Conservation (phyloP, 2,797 vertebrate species). For the Periparus ater region DNA sequence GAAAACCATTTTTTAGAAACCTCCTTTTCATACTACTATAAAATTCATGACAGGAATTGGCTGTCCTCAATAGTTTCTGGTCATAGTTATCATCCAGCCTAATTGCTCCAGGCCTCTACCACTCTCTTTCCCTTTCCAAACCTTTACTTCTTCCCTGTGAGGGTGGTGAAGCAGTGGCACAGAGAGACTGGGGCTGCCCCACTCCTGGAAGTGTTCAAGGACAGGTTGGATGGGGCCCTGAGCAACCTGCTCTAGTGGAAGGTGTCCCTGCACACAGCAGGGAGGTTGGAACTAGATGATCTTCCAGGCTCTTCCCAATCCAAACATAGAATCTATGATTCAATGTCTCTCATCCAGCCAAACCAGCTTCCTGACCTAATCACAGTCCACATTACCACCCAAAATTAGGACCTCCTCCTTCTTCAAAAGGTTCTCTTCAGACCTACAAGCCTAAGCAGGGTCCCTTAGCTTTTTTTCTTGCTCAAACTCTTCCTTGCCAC, state of each 20-base stretch:
- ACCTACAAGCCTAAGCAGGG: background rate
- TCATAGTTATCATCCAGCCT: background rate
- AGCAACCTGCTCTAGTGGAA: background rate
- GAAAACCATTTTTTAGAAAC: background rate
- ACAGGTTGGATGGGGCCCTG: too few relatives aligned
- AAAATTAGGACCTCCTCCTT: background rate
- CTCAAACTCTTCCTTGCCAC: background rate
- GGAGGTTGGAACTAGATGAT: accelerated
- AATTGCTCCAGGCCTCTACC: background rate
- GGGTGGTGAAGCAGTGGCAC: background rate
- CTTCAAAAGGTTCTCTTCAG: background rate
- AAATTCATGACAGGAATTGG: background rate
- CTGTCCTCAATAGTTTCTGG: background rate
- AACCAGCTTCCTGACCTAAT: background rate
- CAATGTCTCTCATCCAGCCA: background rate
- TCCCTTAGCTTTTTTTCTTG: background rate
- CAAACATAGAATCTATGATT: background rate
- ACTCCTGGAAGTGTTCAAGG: background rate
- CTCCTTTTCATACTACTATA: background rate
- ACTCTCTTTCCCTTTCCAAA: background rate
- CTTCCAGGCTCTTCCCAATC: background rate
- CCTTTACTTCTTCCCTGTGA: background rate
- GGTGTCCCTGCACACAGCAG: accelerated
- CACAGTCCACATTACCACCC: background rate
- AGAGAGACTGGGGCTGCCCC: background rate